phyloP scores from a whole-genome alignment of 1,140 invertebrate species.

The Calosoma granatense region DNA sequence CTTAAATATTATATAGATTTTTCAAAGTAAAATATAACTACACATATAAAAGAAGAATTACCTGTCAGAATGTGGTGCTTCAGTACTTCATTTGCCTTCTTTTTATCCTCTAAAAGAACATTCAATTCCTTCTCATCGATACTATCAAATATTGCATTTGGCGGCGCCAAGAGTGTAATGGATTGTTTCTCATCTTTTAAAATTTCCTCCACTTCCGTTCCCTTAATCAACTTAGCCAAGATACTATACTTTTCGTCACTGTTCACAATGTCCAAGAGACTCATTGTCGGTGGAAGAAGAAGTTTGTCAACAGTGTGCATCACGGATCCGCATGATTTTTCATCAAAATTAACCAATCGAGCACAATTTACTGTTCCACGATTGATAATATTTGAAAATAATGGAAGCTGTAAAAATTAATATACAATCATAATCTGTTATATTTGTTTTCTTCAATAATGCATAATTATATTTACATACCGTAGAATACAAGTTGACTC shows the following conservation, averaged over 20 bases:
- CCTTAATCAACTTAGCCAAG: slow-evolving; percentile 34
- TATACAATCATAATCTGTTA: too few species aligned
- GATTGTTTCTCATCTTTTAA: slow-evolving; percentile 32
- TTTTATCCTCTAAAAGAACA: slow-evolving; percentile 33
- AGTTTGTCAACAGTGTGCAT: slow-evolving; percentile 48
- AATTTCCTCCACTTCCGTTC: slow-evolving; percentile 35
- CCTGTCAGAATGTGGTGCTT: slow-evolving; percentile 41
- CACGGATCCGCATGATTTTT: slow-evolving; percentile 48
- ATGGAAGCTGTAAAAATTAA: slow-evolving; percentile 33
- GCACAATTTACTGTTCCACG: slow-evolving; percentile 49
- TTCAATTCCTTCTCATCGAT: slow-evolving; percentile 34
- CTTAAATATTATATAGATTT: too few species aligned
- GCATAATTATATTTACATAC: too few species aligned
- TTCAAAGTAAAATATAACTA: too few species aligned
- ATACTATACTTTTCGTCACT: slow-evolving; percentile 36
- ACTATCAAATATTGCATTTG: slow-evolving; percentile 50
- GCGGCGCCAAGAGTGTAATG: slow-evolving; percentile 50
- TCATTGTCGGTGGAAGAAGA: slow-evolving; percentile 40
- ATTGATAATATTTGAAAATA: slow-evolving; percentile 41
- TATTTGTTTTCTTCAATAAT: too few species aligned
- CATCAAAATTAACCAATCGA: slow-evolving; percentile 44
- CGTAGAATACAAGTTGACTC: slow-evolving; percentile 47
- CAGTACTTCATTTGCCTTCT: slow-evolving; percentile 35
- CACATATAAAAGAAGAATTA: slow-evolving; percentile 20
- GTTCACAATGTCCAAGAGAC: slow-evolving; percentile 35